These are phyloP conservation scores for Drosophila cognata DNA, from an alignment of 2,888 invertebrate species.

Conservation along the genomic window DNA sequence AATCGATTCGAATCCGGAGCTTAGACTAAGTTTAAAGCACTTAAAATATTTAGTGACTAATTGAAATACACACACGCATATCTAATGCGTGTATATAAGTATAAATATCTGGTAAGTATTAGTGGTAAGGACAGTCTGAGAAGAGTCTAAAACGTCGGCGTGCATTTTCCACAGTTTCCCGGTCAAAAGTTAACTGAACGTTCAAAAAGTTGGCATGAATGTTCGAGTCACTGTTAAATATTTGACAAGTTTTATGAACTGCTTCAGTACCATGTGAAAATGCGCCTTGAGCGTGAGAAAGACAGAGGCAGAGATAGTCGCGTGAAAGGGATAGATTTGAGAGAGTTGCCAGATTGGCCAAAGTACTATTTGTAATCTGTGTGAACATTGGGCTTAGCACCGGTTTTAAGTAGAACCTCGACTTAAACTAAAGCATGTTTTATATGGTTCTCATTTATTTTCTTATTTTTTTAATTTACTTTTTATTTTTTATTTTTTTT, in stretches of 20 bases:
- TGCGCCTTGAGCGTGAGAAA: slow-evolving; percentile 4
- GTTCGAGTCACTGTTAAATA: background rate
- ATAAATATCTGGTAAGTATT: slow-evolving; percentile 39
- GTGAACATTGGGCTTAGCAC: slow-evolving; percentile 79
- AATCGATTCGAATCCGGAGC: slow-evolving; percentile 40
- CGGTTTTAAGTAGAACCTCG: slow-evolving; percentile 70
- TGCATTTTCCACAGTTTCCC: background rate
- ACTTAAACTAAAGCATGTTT: slow-evolving; percentile 57
- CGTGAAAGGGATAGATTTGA: background rate
- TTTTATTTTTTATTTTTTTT: background rate
- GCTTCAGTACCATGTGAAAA: slow-evolving; percentile 4
- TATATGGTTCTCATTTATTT: slow-evolving; percentile 25
- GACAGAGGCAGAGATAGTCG: slow-evolving; percentile 24
- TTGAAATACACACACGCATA: slow-evolving; percentile 67
- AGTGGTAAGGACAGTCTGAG: slow-evolving; percentile 38
- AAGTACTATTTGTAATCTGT: slow-evolving; percentile 61
- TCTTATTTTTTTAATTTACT: background rate
- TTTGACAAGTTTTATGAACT: background rate
- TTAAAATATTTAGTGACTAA: slow-evolving; percentile 84
- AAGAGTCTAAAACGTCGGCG: slow-evolving; percentile 10
- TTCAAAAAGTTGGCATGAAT: too few relatives aligned
- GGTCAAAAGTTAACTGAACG: background rate
- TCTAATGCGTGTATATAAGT: slow-evolving; percentile 39
- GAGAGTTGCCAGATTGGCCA: slow-evolving; percentile 36
- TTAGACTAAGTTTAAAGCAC: slow-evolving; percentile 78